A percentile compares a stretch with the other conserved stretches of the same genome.
phyloP scores from a whole-genome alignment of 2,113 vertebrate species.

The Phyllostomus hastatus region DNA sequence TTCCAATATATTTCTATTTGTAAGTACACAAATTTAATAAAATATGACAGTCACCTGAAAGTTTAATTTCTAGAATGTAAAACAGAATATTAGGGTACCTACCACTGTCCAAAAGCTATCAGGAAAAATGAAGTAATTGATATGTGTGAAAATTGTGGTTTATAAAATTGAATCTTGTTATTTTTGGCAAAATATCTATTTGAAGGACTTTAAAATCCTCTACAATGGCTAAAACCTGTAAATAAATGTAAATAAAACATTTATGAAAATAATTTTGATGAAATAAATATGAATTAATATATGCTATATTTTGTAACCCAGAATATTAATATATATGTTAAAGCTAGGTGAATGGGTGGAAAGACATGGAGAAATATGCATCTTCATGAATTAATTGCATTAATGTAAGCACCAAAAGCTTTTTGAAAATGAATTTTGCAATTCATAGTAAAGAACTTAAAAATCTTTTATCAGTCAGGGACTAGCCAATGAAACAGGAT shows the following conservation, averaged over 20 bases:
- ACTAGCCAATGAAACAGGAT: not conserved
- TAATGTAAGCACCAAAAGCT: not conserved
- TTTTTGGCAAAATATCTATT: not conserved
- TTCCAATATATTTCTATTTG: not conserved
- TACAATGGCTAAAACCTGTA: not conserved
- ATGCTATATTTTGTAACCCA: not conserved
- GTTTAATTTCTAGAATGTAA: not conserved
- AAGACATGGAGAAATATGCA: not conserved
- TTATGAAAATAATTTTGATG: not conserved
- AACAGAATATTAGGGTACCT: not conserved
- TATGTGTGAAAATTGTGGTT: not conserved
- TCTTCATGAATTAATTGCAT: not conserved
- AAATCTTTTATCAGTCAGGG: not conserved
- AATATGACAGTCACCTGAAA: not conserved
- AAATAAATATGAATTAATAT: not conserved
- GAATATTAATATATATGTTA: not conserved
- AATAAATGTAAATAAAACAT: not conserved
- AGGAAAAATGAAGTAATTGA: not conserved
- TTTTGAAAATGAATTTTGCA: not conserved
- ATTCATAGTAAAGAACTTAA: not conserved
- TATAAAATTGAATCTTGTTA: not conserved
- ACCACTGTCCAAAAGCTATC: not conserved
- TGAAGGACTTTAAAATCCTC: not conserved
- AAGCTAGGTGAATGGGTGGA: not conserved
- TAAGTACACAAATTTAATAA: not conserved